Evolutionary conservation across 2,888 invertebrate genomes (phyloP), one percentile per base, ranked within the genome.

Genomic region (Drosophila antonietae): DNA sequence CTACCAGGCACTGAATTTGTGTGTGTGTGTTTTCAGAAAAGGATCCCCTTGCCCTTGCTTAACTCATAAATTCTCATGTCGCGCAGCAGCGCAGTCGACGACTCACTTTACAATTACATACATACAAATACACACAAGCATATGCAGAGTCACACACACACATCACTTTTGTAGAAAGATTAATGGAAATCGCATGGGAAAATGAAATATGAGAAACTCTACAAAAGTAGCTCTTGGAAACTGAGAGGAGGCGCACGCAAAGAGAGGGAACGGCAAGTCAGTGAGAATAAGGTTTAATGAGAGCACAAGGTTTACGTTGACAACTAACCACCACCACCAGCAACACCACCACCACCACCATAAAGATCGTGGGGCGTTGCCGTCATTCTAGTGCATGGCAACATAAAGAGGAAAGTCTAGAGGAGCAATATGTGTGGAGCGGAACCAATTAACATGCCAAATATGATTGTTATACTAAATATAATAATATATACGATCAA

Each of bases 161-260:
- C 20, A 28, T 5, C 20, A 33, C 12, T 33, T 51, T 58, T 44
- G 51, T 61, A 60, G 52, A 73, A 83, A 83, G 79, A 79, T 83
- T 83, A 81, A 82, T 82, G 83, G 72, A 78, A 81, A 81, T 79
- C 76, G 83, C 81, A 68, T 82, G 81, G 81, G 81, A 83, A 82
- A 81, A 75, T 83, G 80, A 84, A 83, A 83, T 82, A 82, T 82
- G 85, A 83, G 63, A 58, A 70, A 77, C 77, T 59, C 74, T 68
- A 47, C 62, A 58, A 52, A 63, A 75, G 74, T 69, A 57, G 56
- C 41, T 41, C 31, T 39, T 33, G 33, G 23, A 33, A 56, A 41
- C 41, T 23, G 43, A 71, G 56, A 44, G 37, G 14, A 20, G 44
- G 44, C 31, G n/a, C 47, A 15, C 9, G 47, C 18, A 33, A 12